Conservation (phyloP, 2,797 vertebrate genomes). For the Typhlichthys subterraneus region DNA sequence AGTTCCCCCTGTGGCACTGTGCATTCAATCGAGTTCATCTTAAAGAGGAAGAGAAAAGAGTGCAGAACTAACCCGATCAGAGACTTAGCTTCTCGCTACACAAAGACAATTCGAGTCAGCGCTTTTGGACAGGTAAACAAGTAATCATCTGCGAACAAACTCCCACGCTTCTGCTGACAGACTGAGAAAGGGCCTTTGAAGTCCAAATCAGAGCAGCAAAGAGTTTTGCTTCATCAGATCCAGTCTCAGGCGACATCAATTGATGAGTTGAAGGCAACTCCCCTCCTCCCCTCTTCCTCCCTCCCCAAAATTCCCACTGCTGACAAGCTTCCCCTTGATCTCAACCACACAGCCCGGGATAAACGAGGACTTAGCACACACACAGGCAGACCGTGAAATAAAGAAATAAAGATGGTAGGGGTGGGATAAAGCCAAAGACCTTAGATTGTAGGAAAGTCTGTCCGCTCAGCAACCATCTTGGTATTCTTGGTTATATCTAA, state of each 20-base stretch:
- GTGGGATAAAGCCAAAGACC: too few relatives aligned
- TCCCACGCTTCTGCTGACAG: slow-evolving; percentile 47
- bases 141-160: slow-evolving; percentile 8
- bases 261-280: slow-evolving; percentile 9
- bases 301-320: slow-evolving; percentile 22
- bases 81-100: slow-evolving; percentile 25
- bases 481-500: too few relatives aligned
- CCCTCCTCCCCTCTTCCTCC: neutral
- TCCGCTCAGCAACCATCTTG: too few relatives aligned
- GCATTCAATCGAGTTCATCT: neutral
- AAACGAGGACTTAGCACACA: too few relatives aligned
- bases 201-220: slow-evolving; percentile 42
- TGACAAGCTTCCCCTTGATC: neutral
- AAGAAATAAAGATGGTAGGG: too few relatives aligned
- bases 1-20: neutral
- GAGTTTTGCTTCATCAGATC: slow-evolving; percentile 34
- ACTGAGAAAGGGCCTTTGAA: slow-evolving; percentile 39
- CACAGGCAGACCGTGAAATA: too few relatives aligned
- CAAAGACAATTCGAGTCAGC: slow-evolving; percentile 38
- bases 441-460: too few relatives aligned
- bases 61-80: slow-evolving; percentile 7
- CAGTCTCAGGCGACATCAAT: slow-evolving; percentile 39
- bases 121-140: slow-evolving; percentile 46
- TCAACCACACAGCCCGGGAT: too few relatives aligned
- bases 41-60: neutral